Evolutionary conservation across 2,113 vertebrate genomes (phyloP), one percentile per base, ranked within the genome.

Genomic region (Formicarius rufipectus): DNA sequence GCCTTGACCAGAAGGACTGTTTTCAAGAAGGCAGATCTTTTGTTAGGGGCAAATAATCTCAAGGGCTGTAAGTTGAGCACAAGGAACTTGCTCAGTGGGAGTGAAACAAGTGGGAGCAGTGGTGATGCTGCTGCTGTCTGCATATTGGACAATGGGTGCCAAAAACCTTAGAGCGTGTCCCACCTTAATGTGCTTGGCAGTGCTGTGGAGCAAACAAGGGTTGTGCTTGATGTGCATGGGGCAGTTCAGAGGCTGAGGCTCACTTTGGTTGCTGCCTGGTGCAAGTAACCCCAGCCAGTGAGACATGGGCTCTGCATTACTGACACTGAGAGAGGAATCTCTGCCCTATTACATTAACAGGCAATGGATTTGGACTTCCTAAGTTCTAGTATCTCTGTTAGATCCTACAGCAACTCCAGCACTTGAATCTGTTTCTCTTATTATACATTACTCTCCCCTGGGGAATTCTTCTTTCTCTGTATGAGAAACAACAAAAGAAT

Each of bases 341-440:
- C 18, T 72, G 28, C 30, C 10, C 39, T 53, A 37, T 39, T 84
- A 68, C 3, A 1, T 20, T 60, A 49, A 40, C 21, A 55, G 42
- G 19, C 24, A 77, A 74, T 42, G 55, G n/a, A 67, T 66, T 85
- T 91, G 63, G 47, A 85, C 55, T 82, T 93, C 50, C 30, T 66
- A 31, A 59, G n/a, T 62, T 50, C 50, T 39, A 33, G 6, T 50
- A 50, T 56, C 18, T 71, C 47, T 52, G 42, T 67, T 60, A 93
- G 72, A 80, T 42, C 63, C 59, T 59, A 47, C 27, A 71, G 25
- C 52, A 91, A 59, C 40, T 81, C 66, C 62, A 72, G 45, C 12
- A 33, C 40, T 92, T 92, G 71, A 82, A 88, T 93, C 86, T 72
- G 33, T 90, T 96, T 95, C 85, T 94, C 27, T 27, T 72, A 74